Base-by-base conservation (phyloP, 2,797 vertebrate genomes). In the Sciurus vulgaris region DNA sequence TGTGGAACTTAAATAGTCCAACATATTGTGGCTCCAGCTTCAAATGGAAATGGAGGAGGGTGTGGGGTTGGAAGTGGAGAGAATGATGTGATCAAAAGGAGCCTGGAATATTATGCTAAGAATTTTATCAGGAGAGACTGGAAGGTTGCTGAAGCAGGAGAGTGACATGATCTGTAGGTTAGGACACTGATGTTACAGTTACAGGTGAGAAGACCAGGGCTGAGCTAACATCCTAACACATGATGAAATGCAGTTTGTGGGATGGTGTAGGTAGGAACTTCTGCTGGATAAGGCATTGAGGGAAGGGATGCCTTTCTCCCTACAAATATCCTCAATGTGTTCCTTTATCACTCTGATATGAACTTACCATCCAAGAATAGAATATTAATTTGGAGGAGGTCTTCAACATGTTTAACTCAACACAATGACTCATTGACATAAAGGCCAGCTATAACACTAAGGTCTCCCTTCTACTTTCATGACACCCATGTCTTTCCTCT, bases 41-140 rank as follows among this genome's bases (percentile, higher is more conserved):
- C 26, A n/a, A 15, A 0, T 13, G 65, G 30, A 41, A 56, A 12
- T 4, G 22, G 15, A 33, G 33, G 61, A 67, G 5, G 22, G 5
- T 1, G 3, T 26, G 7, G 26, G 5, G 35, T 5, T 47, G 18
- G 54, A 15, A 44, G n/a, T 1, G 67, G 7, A 74, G 9, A 15
- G 3, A 28, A 76, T 0, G 11, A 7, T 10, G 38, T 12, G 22
- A 17, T 10, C 41, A 7, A 5, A 44, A 38, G 30, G 24, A 56
- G 17, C 54, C 12, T 24, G 15, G 35, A 18, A 2, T 8, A 6
- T 47, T 11, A 7, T 1, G 13, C 9, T 0, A 1, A 12, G 54
- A 30, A 28, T 20, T 22, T 73, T 35, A 13, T 35, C 3, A 0
- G 30, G 63, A 28, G 47, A 11, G 14, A 15, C 4, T 7, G 33